Base-by-base conservation (phyloP, 2,113 vertebrate genomes). In the Climacteris rufus region DNA sequence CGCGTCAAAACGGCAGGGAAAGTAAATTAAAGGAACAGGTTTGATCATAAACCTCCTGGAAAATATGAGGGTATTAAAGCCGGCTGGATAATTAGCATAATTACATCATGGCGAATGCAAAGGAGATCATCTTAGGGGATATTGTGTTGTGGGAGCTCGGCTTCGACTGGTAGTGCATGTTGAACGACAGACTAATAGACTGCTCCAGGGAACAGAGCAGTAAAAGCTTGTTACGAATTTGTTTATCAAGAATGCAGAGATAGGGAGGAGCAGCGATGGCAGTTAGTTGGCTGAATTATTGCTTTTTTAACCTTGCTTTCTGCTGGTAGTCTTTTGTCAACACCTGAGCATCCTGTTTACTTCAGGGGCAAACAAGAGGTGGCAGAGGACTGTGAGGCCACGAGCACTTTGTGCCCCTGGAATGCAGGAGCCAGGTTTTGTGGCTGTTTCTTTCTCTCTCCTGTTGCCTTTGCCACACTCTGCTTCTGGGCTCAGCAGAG, bases 41-140 rank as follows among this genome's bases (percentile, higher is more conserved):
- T 91, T 91, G 89, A 65, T 96, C 87, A 22, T 96, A 91, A 97
- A 90, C 53, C 31, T 90, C 65, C 70, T 52, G 75, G 89, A 94
- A 97, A 93, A 91, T 15, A 57, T 10, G 88, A 64, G 75, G 91
- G 64, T 93, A 94, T 90, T 82, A 95, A 88, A 89, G 56, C 84
- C 3, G 83, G 91, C 78, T 88, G 70, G 78, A 25, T 94, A 93
- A 95, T 95, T 95, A 96, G 94, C 97, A 68, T 82, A 94, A 94
- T 96, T 94, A 86, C 94, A 89, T 94, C 89, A 80, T 6, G 42
- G 92, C 1, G 1, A 66, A 97, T 95, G 95, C 95, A 94, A 92
- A 96, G 69, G 90, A 93, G 92, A 89, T 90, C 47, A 44, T 88
- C 96, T 95, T n/a, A 17, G 44, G 89, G 94, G 94, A 60, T 85